phyloP scores from a whole-genome alignment of 1,140 invertebrate genomes.

The Palaemon carinicauda region DNA sequence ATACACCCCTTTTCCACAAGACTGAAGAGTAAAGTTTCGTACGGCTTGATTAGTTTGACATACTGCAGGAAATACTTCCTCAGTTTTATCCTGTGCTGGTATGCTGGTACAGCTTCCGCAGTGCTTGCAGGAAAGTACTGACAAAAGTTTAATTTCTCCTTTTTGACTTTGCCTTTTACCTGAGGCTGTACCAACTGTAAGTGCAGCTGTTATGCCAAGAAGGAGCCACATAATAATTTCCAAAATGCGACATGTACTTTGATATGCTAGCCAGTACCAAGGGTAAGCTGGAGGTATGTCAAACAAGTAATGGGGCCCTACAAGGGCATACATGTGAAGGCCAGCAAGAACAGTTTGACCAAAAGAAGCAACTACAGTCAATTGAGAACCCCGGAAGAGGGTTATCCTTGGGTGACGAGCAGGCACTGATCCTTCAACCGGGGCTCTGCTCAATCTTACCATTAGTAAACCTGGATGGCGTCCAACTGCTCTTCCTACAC shows the following conservation, averaged over 20 bases:
- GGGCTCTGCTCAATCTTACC: slow-evolving; percentile 6
- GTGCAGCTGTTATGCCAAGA: slow-evolving; percentile 1
- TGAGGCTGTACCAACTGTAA: slow-evolving; percentile 6
- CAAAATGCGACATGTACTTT: slow-evolving; percentile 32
- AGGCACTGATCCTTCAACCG: slow-evolving; percentile 7
- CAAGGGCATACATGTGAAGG: slow-evolving; percentile 46
- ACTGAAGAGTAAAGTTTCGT: slow-evolving; percentile 81
- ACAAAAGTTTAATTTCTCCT: slow-evolving; percentile 13
- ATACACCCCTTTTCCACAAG: slow-evolving; percentile 77
- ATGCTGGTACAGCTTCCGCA: slow-evolving; percentile 53
- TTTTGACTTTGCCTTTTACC: slow-evolving; percentile 29
- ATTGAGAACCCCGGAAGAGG: slow-evolving; percentile 19
- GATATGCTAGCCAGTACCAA: slow-evolving; percentile 44
- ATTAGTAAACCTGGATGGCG: slow-evolving; percentile 23
- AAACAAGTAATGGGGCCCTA: slow-evolving; percentile 33
- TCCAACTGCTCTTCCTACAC: slow-evolving; percentile 23
- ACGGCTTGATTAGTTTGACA: slow-evolving; percentile 85
- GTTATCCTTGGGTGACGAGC: slow-evolving; percentile 24
- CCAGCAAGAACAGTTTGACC: slow-evolving; percentile 15
- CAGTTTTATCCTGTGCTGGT: slow-evolving; percentile 69
- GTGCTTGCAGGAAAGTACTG: slow-evolving; percentile 16
- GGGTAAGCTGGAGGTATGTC: slow-evolving; percentile 30
- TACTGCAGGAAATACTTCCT: slow-evolving; percentile 79
- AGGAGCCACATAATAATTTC: slow-evolving; percentile 39
- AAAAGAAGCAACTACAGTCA: slow-evolving; percentile 24